These are phyloP conservation scores for Eumerus sabulonum DNA, from an alignment of 2,888 invertebrate species.

Conservation along the genomic window DNA sequence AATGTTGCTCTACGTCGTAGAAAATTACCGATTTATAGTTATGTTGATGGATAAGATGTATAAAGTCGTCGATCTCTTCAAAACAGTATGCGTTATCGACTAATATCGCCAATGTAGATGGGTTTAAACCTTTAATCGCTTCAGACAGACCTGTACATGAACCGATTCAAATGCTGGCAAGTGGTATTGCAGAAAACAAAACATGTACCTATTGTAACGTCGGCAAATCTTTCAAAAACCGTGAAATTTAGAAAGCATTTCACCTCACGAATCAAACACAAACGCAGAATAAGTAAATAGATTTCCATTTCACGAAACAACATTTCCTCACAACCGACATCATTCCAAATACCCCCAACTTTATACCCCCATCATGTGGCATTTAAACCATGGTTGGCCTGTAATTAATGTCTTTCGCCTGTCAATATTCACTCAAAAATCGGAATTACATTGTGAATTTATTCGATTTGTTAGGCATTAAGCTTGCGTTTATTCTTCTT, in stretches of 20 bases:
- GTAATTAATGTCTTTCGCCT: constrained; percentile 55
- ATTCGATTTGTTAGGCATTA: too few species aligned
- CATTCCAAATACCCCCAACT: not conserved
- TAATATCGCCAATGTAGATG: constrained; percentile 74
- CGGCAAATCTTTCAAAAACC: not conserved
- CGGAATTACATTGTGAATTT: too few species aligned
- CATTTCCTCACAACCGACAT: not conserved
- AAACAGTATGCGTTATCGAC: constrained; percentile 69
- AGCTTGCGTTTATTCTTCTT: too few species aligned
- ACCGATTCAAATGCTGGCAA: not conserved
- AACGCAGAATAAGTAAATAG: not conserved
- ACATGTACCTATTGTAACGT: constrained; percentile 50
- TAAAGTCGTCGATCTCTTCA: constrained; percentile 74
- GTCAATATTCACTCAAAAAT: constrained; percentile 14
- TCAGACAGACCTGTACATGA: constrained; percentile 74
- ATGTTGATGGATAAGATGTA: constrained; percentile 74
- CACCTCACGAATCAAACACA: constrained; percentile 3
- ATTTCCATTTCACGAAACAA: constrained; percentile 18
- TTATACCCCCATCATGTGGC: not conserved
- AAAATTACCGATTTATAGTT: constrained; percentile 76
- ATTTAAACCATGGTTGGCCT: not conserved
- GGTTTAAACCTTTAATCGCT: constrained; percentile 75
- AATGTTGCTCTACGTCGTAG: constrained; percentile 74
- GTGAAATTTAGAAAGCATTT: constrained; percentile 21
- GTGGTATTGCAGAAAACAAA: not conserved